These are phyloP conservation scores for Caranx ignobilis DNA, from an alignment of 2,113 vertebrate species.

Conservation along the genomic window DNA sequence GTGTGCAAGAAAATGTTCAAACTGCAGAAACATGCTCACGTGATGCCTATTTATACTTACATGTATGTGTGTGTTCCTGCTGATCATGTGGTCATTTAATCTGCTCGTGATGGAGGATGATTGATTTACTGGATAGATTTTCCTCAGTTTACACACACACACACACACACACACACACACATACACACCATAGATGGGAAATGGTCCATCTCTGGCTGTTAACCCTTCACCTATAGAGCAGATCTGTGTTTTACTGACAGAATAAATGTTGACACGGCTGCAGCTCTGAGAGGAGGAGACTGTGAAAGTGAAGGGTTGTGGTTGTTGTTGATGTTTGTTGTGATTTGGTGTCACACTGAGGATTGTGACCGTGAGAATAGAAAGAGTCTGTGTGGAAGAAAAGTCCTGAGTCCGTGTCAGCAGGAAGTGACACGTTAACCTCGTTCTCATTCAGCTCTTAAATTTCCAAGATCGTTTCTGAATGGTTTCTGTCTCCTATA, in stretches of 20 bases:
- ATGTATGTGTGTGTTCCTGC: slow-evolving; percentile 9
- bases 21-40: neutral
- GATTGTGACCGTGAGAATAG: neutral
- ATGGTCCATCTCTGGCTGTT: slow-evolving; percentile 25
- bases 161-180: neutral
- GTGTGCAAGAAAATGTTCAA: neutral
- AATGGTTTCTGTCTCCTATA: too few relatives aligned
- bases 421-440: neutral
- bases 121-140: slow-evolving; percentile 57
- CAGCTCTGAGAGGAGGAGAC: neutral
- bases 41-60: too few relatives aligned
- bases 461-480: neutral
- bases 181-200: slow-evolving; percentile 27
- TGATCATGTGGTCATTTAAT: slow-evolving; percentile 56
- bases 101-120: slow-evolving; percentile 42
- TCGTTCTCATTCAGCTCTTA: neutral
- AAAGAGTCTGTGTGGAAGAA: neutral
- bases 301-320: neutral
- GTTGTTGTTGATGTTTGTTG: too few relatives aligned
- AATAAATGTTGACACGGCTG: neutral
- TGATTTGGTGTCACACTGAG: slow-evolving; percentile 23
- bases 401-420: neutral
- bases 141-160: slow-evolving; percentile 12
- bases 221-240: slow-evolving; percentile 41
- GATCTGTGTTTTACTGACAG: neutral